These are phyloP conservation scores for Scelioninae gen. 2 DNA, from an alignment of 2,888 invertebrate genomes.

Conservation along the genomic window DNA sequence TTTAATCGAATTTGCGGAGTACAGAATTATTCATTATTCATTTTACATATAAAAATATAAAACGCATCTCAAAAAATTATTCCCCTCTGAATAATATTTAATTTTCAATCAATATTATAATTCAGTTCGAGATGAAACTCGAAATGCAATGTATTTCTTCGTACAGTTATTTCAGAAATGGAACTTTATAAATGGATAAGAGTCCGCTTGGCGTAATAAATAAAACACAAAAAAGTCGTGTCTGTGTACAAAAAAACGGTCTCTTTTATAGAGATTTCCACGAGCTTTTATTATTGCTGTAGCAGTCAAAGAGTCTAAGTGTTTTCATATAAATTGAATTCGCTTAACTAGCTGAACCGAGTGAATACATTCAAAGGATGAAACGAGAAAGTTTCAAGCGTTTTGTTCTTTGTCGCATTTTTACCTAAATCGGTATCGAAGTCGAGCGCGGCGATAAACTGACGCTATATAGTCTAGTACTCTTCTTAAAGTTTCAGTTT, in stretches of 20 bases:
- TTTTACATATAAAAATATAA: too few species aligned
- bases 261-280: slow-evolving; percentile 18
- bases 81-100: too few species aligned
- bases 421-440: slow-evolving; percentile 29
- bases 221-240: neutral
- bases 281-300: slow-evolving; percentile 24
- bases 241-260: slow-evolving; percentile 10
- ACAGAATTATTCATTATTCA: too few species aligned
- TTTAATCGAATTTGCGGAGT: too few species aligned
- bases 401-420: slow-evolving; percentile 33
- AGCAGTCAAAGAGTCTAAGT: slow-evolving; percentile 38
- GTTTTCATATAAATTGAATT: slow-evolving; percentile 49
- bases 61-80: too few species aligned
- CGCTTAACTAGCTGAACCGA: slow-evolving; percentile 25
- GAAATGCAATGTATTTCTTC: neutral
- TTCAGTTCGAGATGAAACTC: neutral
- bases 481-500: slow-evolving; percentile 23
- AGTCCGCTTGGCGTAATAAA: slow-evolving; percentile 4
- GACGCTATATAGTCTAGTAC: neutral
- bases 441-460: slow-evolving; percentile 15
- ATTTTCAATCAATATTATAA: neutral
- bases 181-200: slow-evolving; percentile 24
- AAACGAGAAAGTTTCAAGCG: slow-evolving; percentile 22
- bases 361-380: slow-evolving; percentile 9
- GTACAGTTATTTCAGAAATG: neutral